Evolutionary conservation across 2,888 invertebrate species (phyloP).

Genomic region (Eupithecia inturbata): DNA sequence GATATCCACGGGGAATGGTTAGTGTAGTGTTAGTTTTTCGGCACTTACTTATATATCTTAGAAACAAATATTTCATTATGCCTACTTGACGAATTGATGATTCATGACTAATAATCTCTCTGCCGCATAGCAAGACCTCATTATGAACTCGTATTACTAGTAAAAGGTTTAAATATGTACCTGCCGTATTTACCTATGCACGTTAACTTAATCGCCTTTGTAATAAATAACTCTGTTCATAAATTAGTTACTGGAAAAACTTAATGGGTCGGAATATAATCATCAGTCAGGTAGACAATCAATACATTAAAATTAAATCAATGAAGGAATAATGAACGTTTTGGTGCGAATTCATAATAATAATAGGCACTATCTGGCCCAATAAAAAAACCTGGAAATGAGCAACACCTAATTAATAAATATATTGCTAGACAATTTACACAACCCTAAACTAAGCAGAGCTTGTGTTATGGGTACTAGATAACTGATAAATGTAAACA

Average conservation of each 20-base stretch:
- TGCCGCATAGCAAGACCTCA: background rate
- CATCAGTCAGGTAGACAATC: background rate
- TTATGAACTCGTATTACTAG: conserved; percentile 3
- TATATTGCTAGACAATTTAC: background rate
- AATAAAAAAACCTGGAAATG: background rate
- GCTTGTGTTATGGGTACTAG: background rate
- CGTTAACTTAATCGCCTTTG: conserved; percentile 6
- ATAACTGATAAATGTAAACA: background rate
- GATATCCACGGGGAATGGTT: background rate
- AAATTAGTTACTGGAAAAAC: conserved; percentile 2
- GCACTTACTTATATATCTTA: background rate
- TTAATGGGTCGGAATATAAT: background rate
- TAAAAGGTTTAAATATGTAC: background rate
- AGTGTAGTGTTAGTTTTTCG: background rate
- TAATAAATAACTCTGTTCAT: background rate
- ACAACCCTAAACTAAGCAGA: background rate
- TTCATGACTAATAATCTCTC: background rate
- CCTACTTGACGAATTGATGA: background rate
- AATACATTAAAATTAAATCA: background rate
- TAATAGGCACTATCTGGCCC: background rate
- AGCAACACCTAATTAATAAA: background rate
- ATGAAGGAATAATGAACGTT: background rate
- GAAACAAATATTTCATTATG: background rate
- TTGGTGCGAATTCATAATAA: background rate
- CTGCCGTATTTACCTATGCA: background rate